These are phyloP conservation scores for Cheirogaleus medius DNA, from an alignment of 2,113 vertebrate genomes.

Conservation along the genomic window DNA sequence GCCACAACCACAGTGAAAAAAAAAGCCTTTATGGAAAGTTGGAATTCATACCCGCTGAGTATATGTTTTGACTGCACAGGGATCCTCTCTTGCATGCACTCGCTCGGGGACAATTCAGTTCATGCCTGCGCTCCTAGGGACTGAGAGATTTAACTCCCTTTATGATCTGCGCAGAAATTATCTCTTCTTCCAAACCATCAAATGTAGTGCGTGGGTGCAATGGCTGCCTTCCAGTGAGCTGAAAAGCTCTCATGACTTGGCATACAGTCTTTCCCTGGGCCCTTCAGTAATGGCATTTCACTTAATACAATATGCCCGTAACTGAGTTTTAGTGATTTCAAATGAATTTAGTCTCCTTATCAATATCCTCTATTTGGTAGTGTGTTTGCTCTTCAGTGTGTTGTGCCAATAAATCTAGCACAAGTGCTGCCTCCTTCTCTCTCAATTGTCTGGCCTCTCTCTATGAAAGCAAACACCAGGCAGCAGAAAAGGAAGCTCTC, in stretches of 20 bases:
- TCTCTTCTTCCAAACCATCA: conserved; percentile 67
- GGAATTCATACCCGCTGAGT: neutral
- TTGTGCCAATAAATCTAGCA: conserved; percentile 72
- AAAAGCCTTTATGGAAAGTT: conserved; percentile 20
- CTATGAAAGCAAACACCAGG: conserved; percentile 61
- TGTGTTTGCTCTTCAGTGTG: conserved; percentile 58
- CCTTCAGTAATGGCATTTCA: conserved; percentile 73
- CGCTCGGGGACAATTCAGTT: conserved; percentile 50
- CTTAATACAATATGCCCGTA: conserved; percentile 68
- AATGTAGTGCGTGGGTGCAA: conserved; percentile 37
- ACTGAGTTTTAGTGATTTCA: conserved; percentile 76
- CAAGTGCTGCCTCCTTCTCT: conserved; percentile 50
- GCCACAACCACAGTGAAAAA: neutral
- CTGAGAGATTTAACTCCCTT: conserved; percentile 75
- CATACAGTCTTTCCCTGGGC: conserved; percentile 58
- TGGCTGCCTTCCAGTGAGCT: conserved; percentile 65
- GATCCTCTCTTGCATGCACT: conserved; percentile 21
- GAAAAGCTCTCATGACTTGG: conserved; percentile 77
- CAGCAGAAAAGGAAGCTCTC: conserved; percentile 44
- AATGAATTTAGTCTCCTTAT: conserved; percentile 62
- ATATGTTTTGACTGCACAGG: neutral
- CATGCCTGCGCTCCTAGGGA: conserved; percentile 52
- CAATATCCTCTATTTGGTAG: conserved; percentile 67
- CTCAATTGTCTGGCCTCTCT: conserved; percentile 51
- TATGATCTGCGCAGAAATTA: conserved; percentile 77